Evolutionary conservation across 2,113 vertebrate genomes (phyloP), one percentile per base, ranked within the genome.

Genomic region (Xenus cinereus): DNA sequence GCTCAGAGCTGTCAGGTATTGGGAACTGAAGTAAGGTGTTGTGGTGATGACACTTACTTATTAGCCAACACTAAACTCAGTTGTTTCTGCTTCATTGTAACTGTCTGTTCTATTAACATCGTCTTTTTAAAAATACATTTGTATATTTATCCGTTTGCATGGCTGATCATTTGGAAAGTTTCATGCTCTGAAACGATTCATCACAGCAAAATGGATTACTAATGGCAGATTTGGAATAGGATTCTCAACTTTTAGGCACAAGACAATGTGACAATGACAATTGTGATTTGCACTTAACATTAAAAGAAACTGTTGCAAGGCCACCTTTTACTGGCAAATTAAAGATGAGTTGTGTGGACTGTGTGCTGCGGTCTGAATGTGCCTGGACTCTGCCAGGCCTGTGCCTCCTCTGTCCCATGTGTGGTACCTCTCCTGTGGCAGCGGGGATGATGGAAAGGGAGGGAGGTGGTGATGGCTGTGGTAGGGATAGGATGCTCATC

Each of bases 1-100:
- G 51, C 84, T 96, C 91, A 92, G 78, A 84, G 45, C 77, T 93
- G 85, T 88, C 93, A 97, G 95, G 97, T 98, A 95, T 50, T 48
- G 83, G 45, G 45, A 92, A 90, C 62, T 23, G 2, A 84, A 90
- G n/a, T 48, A 23, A 89, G 43, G 45, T 43, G 46, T 5, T 79
- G 62, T 37, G 48, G 27, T 89, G 82, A 28, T 77, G 63, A 64
- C 37, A 37, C 80, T 69, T 35, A 45, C 30, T 37, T 62, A 79
- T 33, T 48, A 92, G 66, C 69, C 77, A 84, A n/a, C 43, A 57
- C 64, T 84, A 64, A 76, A 60, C 50, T 90, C 37, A 4, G 0
- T 76, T 64, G 41, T 68, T 93, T 77, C 48, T 4, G 5, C 73
- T 81, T 89, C 30, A 1, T 35, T 39, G 3, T 69, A 51, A 53